Percentiles rank a stretch among this genome's conserved stretches.
phyloP scores from a whole-genome alignment of 2,888 invertebrate genomes.

The Macrophya alboannulata region DNA sequence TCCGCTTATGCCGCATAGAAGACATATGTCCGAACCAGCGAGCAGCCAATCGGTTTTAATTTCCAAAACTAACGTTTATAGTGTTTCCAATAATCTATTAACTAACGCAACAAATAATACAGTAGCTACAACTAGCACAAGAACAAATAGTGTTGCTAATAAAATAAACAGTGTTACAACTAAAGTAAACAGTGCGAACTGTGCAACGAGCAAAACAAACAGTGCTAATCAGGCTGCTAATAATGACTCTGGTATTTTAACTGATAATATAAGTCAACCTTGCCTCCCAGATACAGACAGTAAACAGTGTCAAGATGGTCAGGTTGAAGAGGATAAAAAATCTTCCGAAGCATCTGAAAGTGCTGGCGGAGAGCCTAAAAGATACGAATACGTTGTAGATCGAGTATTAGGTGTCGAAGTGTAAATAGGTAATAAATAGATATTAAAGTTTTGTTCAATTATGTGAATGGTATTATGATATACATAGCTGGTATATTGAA shows the following conservation, averaged over 20 bases:
- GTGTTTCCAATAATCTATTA: constrained; percentile 41
- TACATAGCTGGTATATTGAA: constrained; percentile 16
- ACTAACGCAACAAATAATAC: constrained; percentile 30
- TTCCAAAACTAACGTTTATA: constrained; percentile 51
- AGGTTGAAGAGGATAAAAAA: constrained; percentile 55
- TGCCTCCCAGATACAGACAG: constrained; percentile 43
- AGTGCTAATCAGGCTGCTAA: constrained; percentile 26
- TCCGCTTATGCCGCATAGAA: constrained; percentile 69
- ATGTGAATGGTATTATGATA: constrained; percentile 42
- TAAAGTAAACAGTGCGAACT: constrained; percentile 38
- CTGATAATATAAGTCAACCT: constrained; percentile 44
- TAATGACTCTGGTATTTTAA: constrained; percentile 9
- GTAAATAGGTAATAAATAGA: constrained; percentile 78
- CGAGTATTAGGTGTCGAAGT: constrained; percentile 93
- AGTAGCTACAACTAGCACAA: constrained; percentile 1
- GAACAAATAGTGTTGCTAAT: constrained; percentile 37
- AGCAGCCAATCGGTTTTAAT: constrained; percentile 60
- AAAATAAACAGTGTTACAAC: constrained; percentile 40
- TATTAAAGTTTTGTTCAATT: constrained; percentile 45
- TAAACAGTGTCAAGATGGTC: constrained; percentile 56
- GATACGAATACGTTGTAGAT: constrained; percentile 92
- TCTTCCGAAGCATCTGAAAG: constrained; percentile 64
- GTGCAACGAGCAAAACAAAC: constrained; percentile 38
- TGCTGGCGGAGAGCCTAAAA: constrained; percentile 81
- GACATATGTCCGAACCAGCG: constrained; percentile 73